phyloP scores from a whole-genome alignment of 2,797 vertebrate species.

The Philypnodon macrostomus region DNA sequence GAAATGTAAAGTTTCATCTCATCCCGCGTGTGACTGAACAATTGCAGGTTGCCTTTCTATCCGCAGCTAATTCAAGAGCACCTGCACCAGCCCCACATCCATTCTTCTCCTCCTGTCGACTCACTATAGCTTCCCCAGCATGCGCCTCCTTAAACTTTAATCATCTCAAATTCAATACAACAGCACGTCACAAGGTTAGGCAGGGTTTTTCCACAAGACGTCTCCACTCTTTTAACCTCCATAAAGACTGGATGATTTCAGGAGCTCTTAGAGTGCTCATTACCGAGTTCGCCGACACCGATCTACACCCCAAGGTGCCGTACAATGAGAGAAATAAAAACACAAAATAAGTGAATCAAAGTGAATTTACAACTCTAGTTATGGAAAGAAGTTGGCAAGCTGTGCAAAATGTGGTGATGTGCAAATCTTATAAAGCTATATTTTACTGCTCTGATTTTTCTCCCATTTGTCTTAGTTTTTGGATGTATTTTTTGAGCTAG shows the following conservation, averaged over 20 bases:
- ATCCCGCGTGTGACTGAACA: conserved; percentile 39
- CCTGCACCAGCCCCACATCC: conserved; percentile 5
- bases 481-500: too few relatives aligned
- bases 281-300: conserved; percentile 14
- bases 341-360: conserved; percentile 4
- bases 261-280: conserved; percentile 43
- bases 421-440: too few relatives aligned
- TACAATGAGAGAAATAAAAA: conserved; percentile 10
- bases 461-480: too few relatives aligned
- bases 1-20: conserved; percentile 53
- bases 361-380: not conserved
- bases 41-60: conserved; percentile 38
- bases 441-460: too few relatives aligned
- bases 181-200: conserved; percentile 56
- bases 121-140: conserved; percentile 40
- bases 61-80: conserved; percentile 52
- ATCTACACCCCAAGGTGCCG: conserved; percentile 15
- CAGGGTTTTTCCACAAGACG: conserved; percentile 44
- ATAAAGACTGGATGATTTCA: conserved; percentile 38
- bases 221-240: conserved; percentile 34
- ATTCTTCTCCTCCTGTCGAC: conserved; percentile 16
- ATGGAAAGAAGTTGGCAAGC: not conserved
- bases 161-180: conserved; percentile 64
- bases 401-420: too few relatives aligned
- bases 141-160: conserved; percentile 66